These are phyloP conservation scores for Gymnogyps californianus DNA, from an alignment of 2,113 vertebrate genomes.

Conservation along the genomic window DNA sequence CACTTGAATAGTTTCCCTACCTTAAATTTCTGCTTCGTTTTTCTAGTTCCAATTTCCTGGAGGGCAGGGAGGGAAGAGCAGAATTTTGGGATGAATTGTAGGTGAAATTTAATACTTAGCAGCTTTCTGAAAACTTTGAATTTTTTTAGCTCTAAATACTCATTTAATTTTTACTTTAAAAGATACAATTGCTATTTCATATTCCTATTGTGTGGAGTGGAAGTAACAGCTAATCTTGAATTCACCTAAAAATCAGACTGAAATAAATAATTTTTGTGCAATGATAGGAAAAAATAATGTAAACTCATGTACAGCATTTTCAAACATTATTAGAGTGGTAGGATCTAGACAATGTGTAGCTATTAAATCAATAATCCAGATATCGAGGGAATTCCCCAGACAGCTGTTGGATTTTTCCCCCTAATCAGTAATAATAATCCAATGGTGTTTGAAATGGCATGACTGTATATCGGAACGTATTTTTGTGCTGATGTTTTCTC, in stretches of 20 bases:
- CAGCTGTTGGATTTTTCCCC: constrained; percentile 30
- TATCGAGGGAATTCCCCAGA: neutral
- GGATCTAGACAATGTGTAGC: neutral
- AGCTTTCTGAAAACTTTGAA: neutral
- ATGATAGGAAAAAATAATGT: neutral
- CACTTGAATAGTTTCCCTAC: neutral
- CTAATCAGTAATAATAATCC: constrained; percentile 50
- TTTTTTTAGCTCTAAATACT: neutral
- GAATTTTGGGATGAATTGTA: neutral
- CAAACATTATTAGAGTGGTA: neutral
- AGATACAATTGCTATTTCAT: neutral
- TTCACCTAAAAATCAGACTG: neutral
- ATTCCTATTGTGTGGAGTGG: neutral
- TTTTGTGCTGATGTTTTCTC: neutral
- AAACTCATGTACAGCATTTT: neutral
- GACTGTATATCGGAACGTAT: neutral
- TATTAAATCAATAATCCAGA: constrained; percentile 58
- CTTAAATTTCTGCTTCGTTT: neutral
- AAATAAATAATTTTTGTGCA: neutral
- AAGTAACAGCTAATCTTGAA: neutral
- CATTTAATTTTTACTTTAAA: neutral
- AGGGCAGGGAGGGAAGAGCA: neutral
- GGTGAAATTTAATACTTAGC: neutral
- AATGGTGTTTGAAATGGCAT: neutral
- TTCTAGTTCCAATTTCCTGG: neutral